Evolutionary conservation across 2,888 invertebrate species (phyloP).

Genomic region (Clusia tigrina): DNA sequence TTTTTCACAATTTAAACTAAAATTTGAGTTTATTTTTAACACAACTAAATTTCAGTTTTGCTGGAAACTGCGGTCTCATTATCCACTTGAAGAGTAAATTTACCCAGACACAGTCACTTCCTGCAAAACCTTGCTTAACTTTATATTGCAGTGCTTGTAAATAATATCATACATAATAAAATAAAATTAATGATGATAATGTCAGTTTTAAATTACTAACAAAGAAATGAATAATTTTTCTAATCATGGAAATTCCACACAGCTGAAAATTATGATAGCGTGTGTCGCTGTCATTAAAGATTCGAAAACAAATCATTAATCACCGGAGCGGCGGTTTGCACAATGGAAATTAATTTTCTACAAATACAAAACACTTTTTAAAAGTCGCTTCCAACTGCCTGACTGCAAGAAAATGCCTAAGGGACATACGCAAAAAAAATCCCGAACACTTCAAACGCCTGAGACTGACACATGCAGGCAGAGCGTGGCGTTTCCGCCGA

Average conservation of each 20-base stretch:
- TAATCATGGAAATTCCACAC: conserved; percentile 33
- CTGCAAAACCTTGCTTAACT: no score
- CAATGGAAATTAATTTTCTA: conserved; percentile 33
- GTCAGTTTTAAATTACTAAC: conserved; percentile 38
- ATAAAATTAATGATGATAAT: background rate
- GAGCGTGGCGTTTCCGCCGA: conserved; percentile 39
- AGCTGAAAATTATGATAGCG: conserved; percentile 43
- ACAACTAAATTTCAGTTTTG: no score
- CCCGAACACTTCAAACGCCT: conserved; percentile 31
- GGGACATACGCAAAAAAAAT: background rate
- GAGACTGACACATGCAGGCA: conserved; percentile 58
- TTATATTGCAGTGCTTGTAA: no score
- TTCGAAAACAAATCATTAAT: conserved; percentile 56
- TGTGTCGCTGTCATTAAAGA: conserved; percentile 39
- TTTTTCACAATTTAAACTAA: no score
- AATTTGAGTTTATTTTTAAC: no score
- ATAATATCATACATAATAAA: no score
- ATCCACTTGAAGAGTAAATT: no score
- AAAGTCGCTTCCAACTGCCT: background rate
- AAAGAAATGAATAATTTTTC: conserved; percentile 47
- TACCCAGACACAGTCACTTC: no score
- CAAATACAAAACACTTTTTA: background rate
- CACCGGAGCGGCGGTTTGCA: conserved; percentile 42
- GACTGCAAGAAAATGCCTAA: background rate
- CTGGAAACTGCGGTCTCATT: no score